Conservation (phyloP, 2,888 invertebrate genomes). For the Polyploca ridens region DNA sequence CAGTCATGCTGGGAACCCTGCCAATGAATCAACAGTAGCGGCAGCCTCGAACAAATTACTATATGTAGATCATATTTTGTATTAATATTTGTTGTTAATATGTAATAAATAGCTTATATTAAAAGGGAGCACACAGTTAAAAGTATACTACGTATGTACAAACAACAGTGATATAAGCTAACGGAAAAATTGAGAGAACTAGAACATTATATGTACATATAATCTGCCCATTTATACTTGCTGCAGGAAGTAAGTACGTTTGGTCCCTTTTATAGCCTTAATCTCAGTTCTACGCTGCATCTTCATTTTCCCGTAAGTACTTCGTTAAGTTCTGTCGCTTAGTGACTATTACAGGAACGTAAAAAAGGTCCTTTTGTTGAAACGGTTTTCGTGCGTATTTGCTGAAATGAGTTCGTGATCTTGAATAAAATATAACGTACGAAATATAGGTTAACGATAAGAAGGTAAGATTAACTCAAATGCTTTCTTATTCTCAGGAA, state of each 20-base stretch:
- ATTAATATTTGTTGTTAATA: too few relatives aligned
- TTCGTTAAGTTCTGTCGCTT: conserved; percentile 9
- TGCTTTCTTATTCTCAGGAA: background rate
- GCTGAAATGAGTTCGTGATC: conserved; percentile 9
- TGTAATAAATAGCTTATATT: too few relatives aligned
- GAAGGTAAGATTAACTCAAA: background rate
- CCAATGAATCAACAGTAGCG: too few relatives aligned
- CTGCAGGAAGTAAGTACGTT: conserved; percentile 5
- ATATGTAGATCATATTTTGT: too few relatives aligned
- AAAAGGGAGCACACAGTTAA: too few relatives aligned
- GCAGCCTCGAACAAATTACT: too few relatives aligned
- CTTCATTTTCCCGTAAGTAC: conserved; percentile 8
- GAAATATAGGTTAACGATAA: conserved; percentile 1
- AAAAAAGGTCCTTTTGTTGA: conserved; percentile 8
- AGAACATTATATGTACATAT: conserved; percentile 1
- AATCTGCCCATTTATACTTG: background rate
- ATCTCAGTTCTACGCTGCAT: conserved; percentile 9
- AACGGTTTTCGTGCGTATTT: conserved; percentile 8
- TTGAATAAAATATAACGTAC: conserved; percentile 1
- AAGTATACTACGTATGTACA: too few relatives aligned
- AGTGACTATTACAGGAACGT: conserved; percentile 9
- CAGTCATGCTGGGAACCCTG: too few relatives aligned
- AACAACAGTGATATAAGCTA: background rate
- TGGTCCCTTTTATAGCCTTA: conserved; percentile 5
- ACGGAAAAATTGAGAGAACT: background rate